Conservation (phyloP, 2,888 invertebrate species). For the Parelbella ahira region DNA sequence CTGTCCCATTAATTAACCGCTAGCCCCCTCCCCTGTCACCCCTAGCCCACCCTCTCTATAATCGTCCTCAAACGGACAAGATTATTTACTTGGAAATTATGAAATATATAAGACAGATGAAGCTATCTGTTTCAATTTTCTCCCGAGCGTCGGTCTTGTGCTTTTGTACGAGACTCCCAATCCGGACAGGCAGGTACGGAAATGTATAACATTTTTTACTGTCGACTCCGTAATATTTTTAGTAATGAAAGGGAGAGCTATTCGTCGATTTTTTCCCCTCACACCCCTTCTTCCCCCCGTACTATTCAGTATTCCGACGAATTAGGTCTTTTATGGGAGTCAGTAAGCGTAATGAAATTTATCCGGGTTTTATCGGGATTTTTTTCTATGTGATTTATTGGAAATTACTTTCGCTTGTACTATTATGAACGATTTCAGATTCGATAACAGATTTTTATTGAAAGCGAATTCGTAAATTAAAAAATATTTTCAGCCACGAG, state of each 20-base stretch:
- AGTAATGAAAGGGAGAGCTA: constrained; percentile 24
- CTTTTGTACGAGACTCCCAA: constrained; percentile 30
- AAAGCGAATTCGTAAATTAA: constrained; percentile 20
- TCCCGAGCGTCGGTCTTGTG: constrained; percentile 34
- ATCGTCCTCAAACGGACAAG: constrained; percentile 52
- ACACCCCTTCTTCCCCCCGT: constrained; percentile 15
- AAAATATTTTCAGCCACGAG: constrained; percentile 14
- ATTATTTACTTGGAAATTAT: constrained; percentile 67
- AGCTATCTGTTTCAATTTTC: constrained; percentile 59
- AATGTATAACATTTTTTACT: constrained; percentile 31
- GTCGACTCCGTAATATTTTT: constrained; percentile 27
- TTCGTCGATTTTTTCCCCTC: constrained; percentile 12
- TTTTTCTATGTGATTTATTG: constrained; percentile 22
- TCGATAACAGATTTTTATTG: constrained; percentile 26
- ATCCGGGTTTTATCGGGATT: constrained; percentile 27
- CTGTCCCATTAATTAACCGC: constrained; percentile 61
- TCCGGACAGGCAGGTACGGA: constrained; percentile 42
- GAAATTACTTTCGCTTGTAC: constrained; percentile 26
- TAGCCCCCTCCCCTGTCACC: constrained; percentile 28
- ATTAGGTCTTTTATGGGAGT: constrained; percentile 30
- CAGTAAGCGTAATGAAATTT: constrained; percentile 30
- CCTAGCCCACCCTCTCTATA: constrained; percentile 24
- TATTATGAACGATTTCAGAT: constrained; percentile 20
- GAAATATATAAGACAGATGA: constrained; percentile 61
- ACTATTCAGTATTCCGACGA: constrained; percentile 28